Evolutionary conservation across 30 jellyfish, hydroid and myxozoan species (phyloP).

Genomic region (Turritopsis rubra): DNA sequence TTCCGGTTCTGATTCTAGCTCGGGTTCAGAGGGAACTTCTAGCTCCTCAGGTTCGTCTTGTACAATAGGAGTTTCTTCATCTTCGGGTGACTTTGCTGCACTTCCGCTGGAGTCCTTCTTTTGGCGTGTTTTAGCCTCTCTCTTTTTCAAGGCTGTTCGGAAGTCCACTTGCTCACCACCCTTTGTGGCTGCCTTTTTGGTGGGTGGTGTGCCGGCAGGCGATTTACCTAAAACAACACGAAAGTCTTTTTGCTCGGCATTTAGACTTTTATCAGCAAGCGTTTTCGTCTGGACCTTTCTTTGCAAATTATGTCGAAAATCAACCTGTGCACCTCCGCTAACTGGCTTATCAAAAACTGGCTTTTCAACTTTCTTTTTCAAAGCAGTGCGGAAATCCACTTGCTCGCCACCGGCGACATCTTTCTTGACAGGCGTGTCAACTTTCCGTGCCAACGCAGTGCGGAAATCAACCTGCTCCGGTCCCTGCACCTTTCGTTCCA

Average conservation of each 20-base stretch:
- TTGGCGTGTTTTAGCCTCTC: constrained; percentile 13
- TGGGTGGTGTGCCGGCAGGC: constrained; percentile 59
- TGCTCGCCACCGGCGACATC: constrained; percentile 78
- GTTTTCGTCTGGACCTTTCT: constrained; percentile 44
- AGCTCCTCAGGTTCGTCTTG: neutral
- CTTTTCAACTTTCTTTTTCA: constrained; percentile 45
- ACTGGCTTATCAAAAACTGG: constrained; percentile 35
- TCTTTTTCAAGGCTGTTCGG: constrained; percentile 31
- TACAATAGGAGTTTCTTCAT: constrained; percentile 17
- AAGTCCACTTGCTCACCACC: constrained; percentile 41
- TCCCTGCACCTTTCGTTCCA: constrained; percentile 36
- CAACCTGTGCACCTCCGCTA: constrained; percentile 65
- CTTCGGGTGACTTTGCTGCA: constrained; percentile 15
- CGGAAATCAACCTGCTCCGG: constrained; percentile 89
- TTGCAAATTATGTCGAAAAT: constrained; percentile 60
- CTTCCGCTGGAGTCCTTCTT: neutral
- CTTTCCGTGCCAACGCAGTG: constrained; percentile 58
- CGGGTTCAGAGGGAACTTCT: neutral
- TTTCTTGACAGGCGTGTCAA: constrained; percentile 57
- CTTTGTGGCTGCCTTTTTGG: constrained; percentile 29
- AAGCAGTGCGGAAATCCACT: constrained; percentile 89
- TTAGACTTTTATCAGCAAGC: constrained; percentile 28
- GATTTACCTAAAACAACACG: constrained; percentile 50
- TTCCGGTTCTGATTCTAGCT: constrained; percentile 17
- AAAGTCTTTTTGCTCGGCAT: constrained; percentile 86